phyloP scores from a whole-genome alignment of 1,140 invertebrate species.

The Cardiocondyla obscurior region DNA sequence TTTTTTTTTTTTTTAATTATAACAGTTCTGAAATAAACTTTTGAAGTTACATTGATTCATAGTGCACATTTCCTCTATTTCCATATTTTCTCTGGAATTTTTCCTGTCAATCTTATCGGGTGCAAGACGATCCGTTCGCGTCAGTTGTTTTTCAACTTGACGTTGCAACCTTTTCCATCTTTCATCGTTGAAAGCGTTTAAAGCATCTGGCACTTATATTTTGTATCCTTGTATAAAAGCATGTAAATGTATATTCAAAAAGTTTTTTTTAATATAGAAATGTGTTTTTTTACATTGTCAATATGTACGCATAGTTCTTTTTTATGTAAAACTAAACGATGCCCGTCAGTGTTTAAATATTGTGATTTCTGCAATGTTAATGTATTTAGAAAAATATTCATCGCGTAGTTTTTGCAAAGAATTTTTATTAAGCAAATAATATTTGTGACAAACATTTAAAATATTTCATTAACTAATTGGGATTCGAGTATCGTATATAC shows the following conservation, averaged over 20 bases:
- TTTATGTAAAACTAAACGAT: background rate
- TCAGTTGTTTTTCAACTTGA: conserved; percentile 29
- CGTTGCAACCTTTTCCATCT: conserved; percentile 5
- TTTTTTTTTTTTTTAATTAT: background rate
- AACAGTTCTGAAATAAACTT: background rate
- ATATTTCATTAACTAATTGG: conserved; percentile 10
- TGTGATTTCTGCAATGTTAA: background rate
- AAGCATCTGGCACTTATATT: background rate
- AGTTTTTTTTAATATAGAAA: background rate
- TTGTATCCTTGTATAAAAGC: background rate
- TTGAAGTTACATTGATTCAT: background rate
- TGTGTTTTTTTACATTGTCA: background rate
- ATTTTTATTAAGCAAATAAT: background rate
- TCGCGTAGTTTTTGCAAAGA: background rate
- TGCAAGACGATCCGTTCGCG: background rate
- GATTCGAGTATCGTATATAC: background rate
- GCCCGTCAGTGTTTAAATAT: background rate
- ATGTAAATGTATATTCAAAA: conserved; percentile 13
- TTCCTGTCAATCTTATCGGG: conserved; percentile 3
- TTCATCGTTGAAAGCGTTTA: conserved; percentile 25
- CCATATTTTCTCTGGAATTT: background rate
- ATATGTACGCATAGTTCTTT: background rate
- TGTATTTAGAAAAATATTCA: background rate
- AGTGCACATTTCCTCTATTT: background rate
- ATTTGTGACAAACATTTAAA: background rate